A percentile compares a stretch with the other conserved stretches of the same genome.
These are phyloP conservation scores for Tillus elongatus DNA, from an alignment of 2,888 invertebrate genomes.

Conservation along the genomic window DNA sequence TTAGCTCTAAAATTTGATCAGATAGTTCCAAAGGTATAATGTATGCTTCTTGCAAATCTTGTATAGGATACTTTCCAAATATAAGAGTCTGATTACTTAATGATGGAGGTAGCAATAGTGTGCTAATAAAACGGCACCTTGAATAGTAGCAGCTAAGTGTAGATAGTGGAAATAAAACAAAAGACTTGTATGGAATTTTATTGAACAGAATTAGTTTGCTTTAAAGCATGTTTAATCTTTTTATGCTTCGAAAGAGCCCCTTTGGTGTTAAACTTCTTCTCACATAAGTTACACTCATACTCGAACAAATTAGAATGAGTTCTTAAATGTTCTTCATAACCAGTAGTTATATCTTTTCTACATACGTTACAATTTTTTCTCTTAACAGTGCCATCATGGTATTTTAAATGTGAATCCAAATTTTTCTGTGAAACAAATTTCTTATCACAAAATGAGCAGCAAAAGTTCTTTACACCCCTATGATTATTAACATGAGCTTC, in stretches of 20 bases:
- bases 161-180: too few species aligned
- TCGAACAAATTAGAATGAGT: slow-evolving; percentile 37
- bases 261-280: slow-evolving; percentile 36
- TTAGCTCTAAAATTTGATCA: too few species aligned
- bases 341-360: slow-evolving; percentile 33
- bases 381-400: slow-evolving; percentile 34
- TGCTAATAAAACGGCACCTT: too few species aligned
- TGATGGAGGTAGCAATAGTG: too few species aligned
- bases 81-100: too few species aligned
- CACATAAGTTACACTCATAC: slow-evolving; percentile 35
- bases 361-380: slow-evolving; percentile 36
- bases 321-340: slow-evolving; percentile 37
- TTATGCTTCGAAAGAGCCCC: slow-evolving; percentile 36
- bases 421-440: slow-evolving; percentile 38
- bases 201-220: too few species aligned
- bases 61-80: too few species aligned
- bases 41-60: too few species aligned
- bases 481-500: slow-evolving; percentile 38
- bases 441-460: slow-evolving; percentile 33
- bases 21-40: too few species aligned
- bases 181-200: too few species aligned
- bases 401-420: slow-evolving; percentile 36
- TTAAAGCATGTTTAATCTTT: slow-evolving; percentile 38
- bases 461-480: slow-evolving; percentile 35
- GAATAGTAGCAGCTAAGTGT: too few species aligned